Percentiles rank a stretch among this genome's conserved stretches.
phyloP scores from a whole-genome alignment of 2,113 vertebrate genomes.

The Syngnathus floridae region DNA sequence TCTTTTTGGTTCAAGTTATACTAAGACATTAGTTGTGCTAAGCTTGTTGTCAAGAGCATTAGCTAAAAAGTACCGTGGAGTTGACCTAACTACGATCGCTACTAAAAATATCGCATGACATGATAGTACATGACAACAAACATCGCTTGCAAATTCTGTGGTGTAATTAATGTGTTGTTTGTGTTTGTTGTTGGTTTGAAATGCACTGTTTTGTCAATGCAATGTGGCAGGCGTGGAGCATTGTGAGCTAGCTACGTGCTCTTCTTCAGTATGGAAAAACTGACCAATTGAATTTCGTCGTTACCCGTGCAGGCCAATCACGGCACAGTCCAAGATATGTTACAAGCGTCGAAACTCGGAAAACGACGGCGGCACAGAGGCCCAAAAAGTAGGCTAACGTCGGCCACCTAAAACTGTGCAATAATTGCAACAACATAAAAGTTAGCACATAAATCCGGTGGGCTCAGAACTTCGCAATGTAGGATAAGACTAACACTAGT shows the following conservation, averaged over 20 bases:
- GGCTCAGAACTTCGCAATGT: not conserved
- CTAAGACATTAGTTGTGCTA: not conserved
- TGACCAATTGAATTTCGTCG: conserved; percentile 44
- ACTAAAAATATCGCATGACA: not conserved
- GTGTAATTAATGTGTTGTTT: not conserved
- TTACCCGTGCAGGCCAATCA: conserved; percentile 36
- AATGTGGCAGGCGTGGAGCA: conserved; percentile 5
- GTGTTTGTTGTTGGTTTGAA: too few relatives aligned
- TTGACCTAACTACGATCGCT: not conserved
- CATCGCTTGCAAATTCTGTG: not conserved
- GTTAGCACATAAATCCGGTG: not conserved
- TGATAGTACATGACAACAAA: not conserved
- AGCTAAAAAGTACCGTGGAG: not conserved
- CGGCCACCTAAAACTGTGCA: conserved; percentile 34
- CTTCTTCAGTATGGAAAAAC: not conserved
- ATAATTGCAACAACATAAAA: not conserved
- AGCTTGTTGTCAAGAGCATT: not conserved
- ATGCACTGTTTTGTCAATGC: not conserved
- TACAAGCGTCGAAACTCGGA: conserved; percentile 24
- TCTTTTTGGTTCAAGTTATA: not conserved
- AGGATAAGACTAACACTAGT: too few relatives aligned
- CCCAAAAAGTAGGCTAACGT: conserved; percentile 81
- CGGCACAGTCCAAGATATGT: conserved; percentile 24
- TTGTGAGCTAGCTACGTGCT: conserved; percentile 47
- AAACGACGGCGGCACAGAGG: conserved; percentile 87